A percentile compares a stretch with the other conserved stretches of the same genome.
Conservation (phyloP, 2,888 invertebrate species). For the Apamea monoglypha region DNA sequence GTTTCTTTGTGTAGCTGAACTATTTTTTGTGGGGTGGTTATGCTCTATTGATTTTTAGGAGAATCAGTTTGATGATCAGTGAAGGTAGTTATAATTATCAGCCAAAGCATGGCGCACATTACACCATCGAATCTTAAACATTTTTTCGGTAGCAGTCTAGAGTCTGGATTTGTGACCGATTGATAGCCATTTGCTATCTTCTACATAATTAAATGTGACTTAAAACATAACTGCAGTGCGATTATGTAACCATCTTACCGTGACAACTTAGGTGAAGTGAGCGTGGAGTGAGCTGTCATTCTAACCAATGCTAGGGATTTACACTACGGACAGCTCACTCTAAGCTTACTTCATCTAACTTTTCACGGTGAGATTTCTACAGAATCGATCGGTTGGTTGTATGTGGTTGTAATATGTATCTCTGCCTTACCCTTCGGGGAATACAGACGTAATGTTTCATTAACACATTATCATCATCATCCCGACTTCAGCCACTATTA, state of each 20-base stretch:
- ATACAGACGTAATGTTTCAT: not conserved
- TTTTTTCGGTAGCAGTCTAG: not conserved
- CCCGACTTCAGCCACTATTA: too few species aligned
- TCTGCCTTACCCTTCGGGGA: not conserved
- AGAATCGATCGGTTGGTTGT: too few species aligned
- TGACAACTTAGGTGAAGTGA: too few species aligned
- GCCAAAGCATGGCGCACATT: not conserved
- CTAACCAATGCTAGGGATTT: too few species aligned
- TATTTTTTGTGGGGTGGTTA: conserved; percentile 46
- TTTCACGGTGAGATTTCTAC: too few species aligned
- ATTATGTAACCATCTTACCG: too few species aligned
- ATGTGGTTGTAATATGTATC: not conserved
- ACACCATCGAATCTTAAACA: not conserved
- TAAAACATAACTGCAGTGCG: not conserved
- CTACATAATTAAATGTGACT: not conserved
- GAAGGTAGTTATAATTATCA: conserved; percentile 7
- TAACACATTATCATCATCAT: too few species aligned
- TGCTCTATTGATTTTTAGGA: conserved; percentile 39
- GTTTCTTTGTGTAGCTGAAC: conserved; percentile 53
- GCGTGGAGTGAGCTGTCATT: too few species aligned
- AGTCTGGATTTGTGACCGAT: not conserved
- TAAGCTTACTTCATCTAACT: too few species aligned
- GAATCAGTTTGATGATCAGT: conserved; percentile 3
- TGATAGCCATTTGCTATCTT: not conserved
- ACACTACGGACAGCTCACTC: too few species aligned